These are phyloP conservation scores for Athrips mouffetella DNA, from an alignment of 2,888 invertebrate genomes.

Conservation along the genomic window DNA sequence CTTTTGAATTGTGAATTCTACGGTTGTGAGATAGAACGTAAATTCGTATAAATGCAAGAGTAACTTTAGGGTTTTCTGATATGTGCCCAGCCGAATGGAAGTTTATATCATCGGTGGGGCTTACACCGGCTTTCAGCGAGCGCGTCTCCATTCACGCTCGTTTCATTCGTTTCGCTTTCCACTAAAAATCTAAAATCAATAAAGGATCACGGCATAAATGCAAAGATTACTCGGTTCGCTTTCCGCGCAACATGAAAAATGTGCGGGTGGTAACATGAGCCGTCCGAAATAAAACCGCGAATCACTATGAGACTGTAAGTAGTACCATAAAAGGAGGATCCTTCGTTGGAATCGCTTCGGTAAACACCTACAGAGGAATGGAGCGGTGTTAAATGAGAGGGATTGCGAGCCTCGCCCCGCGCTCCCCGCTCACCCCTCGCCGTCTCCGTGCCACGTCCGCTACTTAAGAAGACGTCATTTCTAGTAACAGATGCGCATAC, in stretches of 20 bases:
- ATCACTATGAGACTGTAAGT: constrained; percentile 76
- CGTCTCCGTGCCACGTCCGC: constrained; percentile 22
- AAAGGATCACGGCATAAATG: constrained; percentile 77
- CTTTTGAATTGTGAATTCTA: constrained; percentile 24
- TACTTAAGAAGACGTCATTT: constrained; percentile 58
- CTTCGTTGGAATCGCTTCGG: constrained; percentile 72
- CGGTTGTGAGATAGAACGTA: constrained; percentile 27
- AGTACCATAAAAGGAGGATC: constrained; percentile 74
- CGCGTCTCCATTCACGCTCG: constrained; percentile 73
- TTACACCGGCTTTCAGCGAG: constrained; percentile 70
- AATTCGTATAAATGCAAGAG: constrained; percentile 33
- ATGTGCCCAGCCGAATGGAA: constrained; percentile 62
- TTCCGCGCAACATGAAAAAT: constrained; percentile 72
- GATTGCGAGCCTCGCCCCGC: constrained; percentile 56
- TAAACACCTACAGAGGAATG: constrained; percentile 76
- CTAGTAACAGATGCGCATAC: constrained; percentile 58
- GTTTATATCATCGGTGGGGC: constrained; percentile 72
- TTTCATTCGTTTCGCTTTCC: constrained; percentile 75
- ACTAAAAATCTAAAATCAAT: constrained; percentile 79
- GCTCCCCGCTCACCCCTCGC: constrained; percentile 36
- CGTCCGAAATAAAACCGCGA: constrained; percentile 77
- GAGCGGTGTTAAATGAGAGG: constrained; percentile 78
- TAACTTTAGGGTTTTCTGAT: constrained; percentile 57
- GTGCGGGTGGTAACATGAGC: constrained; percentile 70
- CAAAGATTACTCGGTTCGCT: constrained; percentile 75